Evolutionary conservation across 2,113 vertebrate species (phyloP).

Genomic region (Rallus limicola): DNA sequence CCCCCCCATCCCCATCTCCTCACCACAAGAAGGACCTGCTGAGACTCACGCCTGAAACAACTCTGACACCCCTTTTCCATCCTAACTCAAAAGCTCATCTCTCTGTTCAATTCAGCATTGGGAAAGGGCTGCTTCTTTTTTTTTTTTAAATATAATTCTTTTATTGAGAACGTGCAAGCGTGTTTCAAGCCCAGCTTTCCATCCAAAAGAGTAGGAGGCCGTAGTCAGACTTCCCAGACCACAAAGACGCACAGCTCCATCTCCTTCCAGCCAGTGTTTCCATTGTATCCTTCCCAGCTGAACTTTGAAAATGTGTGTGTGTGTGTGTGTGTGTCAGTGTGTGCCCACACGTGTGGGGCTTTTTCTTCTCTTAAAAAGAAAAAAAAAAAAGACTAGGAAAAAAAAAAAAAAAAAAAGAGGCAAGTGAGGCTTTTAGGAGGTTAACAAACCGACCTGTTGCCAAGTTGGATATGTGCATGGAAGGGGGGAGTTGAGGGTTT

Average conservation of each 20-base stretch:
- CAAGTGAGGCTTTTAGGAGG: slow-evolving; percentile 31
- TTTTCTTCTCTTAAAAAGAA: background rate
- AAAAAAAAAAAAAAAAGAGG: background rate
- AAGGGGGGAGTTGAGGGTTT: slow-evolving; percentile 56
- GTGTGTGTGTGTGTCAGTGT: background rate
- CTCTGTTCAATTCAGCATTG: background rate
- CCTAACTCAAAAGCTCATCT: background rate
- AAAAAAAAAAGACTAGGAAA: no score
- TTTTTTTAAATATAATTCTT: background rate
- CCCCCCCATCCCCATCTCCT: background rate
- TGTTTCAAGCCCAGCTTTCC: slow-evolving; percentile 16
- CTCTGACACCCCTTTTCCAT: background rate
- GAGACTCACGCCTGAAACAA: background rate
- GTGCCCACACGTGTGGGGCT: background rate
- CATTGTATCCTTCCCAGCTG: slow-evolving; percentile 52
- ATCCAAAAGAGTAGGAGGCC: slow-evolving; percentile 68
- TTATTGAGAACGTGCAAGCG: background rate
- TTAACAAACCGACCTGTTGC: slow-evolving; percentile 63
- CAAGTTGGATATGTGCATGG: slow-evolving; percentile 50
- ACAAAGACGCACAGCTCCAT: background rate
- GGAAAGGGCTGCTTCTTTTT: background rate
- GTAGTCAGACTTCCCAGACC: slow-evolving; percentile 53
- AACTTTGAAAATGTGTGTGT: slow-evolving; percentile 21
- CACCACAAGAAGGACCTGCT: background rate
- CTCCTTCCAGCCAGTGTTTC: slow-evolving; percentile 51